Percentiles rank a stretch among this genome's conserved stretches.
Evolutionary conservation across 2,113 vertebrate species (phyloP).

Genomic region (Anhinga anhinga): DNA sequence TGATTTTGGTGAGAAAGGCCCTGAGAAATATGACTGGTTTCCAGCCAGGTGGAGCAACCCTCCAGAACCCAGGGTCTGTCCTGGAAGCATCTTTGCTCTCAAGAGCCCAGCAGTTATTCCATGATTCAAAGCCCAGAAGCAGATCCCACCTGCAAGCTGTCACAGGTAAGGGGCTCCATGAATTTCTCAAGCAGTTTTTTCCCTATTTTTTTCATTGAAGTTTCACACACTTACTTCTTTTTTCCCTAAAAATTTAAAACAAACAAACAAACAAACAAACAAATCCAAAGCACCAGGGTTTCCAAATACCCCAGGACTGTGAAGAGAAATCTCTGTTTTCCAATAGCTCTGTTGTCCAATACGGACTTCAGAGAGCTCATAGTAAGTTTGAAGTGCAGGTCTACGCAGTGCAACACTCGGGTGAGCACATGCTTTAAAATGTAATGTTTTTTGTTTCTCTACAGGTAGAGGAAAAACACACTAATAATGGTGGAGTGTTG

Average conservation of each 20-base stretch:
- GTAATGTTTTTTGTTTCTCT: background rate
- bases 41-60: background rate
- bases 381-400: background rate
- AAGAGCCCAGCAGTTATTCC: background rate
- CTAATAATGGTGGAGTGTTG: background rate
- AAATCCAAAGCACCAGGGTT: background rate
- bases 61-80: background rate
- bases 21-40: background rate
- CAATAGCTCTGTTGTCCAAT: background rate
- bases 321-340: background rate
- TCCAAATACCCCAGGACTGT: background rate
- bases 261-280: too few relatives aligned
- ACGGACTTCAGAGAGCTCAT: background rate
- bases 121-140: background rate
- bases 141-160: background rate
- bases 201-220: background rate
- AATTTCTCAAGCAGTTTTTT: background rate
- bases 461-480: background rate
- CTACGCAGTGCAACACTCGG: background rate
- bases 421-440: background rate
- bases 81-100: background rate
- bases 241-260: background rate
- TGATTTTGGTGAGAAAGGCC: background rate
- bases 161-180: background rate
- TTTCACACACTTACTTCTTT: background rate